Conservation (phyloP, 1,140 invertebrate species). For the Leguminivora glycinivorella region DNA sequence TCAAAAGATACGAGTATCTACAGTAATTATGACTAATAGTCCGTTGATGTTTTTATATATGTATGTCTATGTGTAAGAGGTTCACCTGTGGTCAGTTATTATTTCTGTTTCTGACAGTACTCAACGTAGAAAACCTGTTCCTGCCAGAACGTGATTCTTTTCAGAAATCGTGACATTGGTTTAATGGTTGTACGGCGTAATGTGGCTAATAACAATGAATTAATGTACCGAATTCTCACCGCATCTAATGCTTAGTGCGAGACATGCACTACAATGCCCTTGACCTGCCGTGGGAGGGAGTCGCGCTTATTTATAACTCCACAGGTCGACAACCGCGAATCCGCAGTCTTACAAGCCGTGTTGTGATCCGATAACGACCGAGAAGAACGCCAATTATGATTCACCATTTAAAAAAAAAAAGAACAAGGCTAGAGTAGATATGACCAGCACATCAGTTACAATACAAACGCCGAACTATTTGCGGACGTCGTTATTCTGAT, state of each 20-base stretch:
- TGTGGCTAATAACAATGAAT: not conserved
- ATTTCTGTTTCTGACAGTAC: too few species aligned
- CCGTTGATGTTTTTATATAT: not conserved
- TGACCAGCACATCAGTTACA: slow-evolving; percentile 12
- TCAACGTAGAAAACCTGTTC: too few species aligned
- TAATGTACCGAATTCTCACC: slow-evolving; percentile 16
- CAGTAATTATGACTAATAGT: not conserved
- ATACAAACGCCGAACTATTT: slow-evolving; percentile 19
- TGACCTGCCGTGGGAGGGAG: slow-evolving; percentile 57
- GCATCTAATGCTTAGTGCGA: slow-evolving; percentile 6
- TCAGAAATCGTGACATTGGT: not conserved
- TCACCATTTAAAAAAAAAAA: not conserved
- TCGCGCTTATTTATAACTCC: slow-evolving; percentile 53
- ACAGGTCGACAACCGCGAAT: slow-evolving; percentile 53
- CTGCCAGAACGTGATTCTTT: not conserved
- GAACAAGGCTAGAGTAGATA: not conserved
- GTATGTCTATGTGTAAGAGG: too few species aligned
- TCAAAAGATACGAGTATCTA: too few species aligned
- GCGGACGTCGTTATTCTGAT: slow-evolving; percentile 22
- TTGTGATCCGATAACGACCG: slow-evolving; percentile 25
- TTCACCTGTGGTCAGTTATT: too few species aligned
- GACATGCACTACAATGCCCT: slow-evolving; percentile 46
- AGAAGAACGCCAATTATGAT: slow-evolving; percentile 7
- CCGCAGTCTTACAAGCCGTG: slow-evolving; percentile 20
- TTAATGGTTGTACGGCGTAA: not conserved